Evolutionary conservation across 2,113 vertebrate species (phyloP).

Genomic region (Cariama cristata): DNA sequence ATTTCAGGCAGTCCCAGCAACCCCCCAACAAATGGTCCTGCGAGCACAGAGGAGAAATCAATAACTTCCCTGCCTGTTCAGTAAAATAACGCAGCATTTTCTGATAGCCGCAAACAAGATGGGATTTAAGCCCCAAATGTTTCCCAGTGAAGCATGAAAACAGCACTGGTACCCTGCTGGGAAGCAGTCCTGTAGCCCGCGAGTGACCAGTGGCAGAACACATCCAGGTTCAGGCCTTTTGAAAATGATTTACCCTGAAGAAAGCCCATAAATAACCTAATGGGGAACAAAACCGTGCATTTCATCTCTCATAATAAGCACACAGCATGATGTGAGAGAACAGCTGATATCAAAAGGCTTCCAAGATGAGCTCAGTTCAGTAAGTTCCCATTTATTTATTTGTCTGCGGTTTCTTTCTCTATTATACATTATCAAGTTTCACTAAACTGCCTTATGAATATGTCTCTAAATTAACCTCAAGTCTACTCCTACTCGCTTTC

Average conservation of each 20-base stretch:
- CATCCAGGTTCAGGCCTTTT: not conserved
- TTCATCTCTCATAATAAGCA: not conserved
- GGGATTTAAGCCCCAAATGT: slow-evolving; percentile 44
- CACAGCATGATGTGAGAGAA: not conserved
- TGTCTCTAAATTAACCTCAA: slow-evolving; percentile 14
- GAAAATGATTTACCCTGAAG: not conserved
- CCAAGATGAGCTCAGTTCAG: not conserved
- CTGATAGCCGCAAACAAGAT: slow-evolving; percentile 48
- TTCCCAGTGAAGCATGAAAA: slow-evolving; percentile 67
- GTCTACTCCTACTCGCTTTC: not conserved
- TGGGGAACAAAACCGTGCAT: not conserved
- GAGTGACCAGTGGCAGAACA: slow-evolving; percentile 12
- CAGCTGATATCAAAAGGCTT: not conserved
- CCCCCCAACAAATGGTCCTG: slow-evolving; percentile 12
- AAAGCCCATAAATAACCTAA: slow-evolving; percentile 30
- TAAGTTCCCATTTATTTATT: slow-evolving; percentile 8
- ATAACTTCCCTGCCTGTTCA: slow-evolving; percentile 52
- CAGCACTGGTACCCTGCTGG: slow-evolving; percentile 23
- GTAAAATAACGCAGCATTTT: slow-evolving; percentile 23
- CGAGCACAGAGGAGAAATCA: slow-evolving; percentile 50
- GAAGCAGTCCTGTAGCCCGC: not conserved
- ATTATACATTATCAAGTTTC: slow-evolving; percentile 15
- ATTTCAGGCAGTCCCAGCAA: slow-evolving; percentile 18
- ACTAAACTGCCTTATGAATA: slow-evolving; percentile 1
- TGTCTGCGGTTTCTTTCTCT: not conserved